Evolutionary conservation across 1,140 invertebrate genomes (phyloP).

Genomic region (Monomorium pharaonis): DNA sequence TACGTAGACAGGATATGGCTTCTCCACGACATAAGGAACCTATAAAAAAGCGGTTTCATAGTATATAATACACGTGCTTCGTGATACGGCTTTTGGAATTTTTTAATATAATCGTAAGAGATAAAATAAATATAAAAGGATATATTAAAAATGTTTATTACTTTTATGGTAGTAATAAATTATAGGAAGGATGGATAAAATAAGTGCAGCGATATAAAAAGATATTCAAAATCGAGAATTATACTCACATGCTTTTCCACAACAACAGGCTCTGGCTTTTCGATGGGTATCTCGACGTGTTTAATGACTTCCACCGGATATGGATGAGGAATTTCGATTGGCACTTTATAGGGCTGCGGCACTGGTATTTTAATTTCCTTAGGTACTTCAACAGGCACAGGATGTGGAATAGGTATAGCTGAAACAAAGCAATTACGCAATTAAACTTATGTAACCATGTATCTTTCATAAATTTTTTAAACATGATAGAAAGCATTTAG

Average conservation of each 20-base stretch:
- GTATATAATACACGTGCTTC: background rate
- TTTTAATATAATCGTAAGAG: background rate
- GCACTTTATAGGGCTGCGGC: constrained; percentile 91
- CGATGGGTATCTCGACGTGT: constrained; percentile 87
- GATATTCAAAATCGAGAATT: background rate
- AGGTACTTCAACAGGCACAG: constrained; percentile 89
- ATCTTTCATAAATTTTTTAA: background rate
- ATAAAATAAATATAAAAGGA: background rate
- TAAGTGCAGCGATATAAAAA: background rate
- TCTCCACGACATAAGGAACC: constrained; percentile 90
- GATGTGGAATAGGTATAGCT: constrained; percentile 91
- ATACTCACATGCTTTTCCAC: constrained; percentile 88
- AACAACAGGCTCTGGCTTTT: constrained; percentile 90
- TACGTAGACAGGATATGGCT: constrained; percentile 89
- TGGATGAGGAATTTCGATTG: constrained; percentile 90
- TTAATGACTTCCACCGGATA: constrained; percentile 91
- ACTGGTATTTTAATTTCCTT: constrained; percentile 91
- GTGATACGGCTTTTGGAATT: background rate
- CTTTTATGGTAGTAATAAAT: background rate
- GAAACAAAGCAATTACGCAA: constrained; percentile 43
- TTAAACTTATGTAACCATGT: background rate
- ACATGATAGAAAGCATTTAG: background rate
- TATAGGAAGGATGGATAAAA: background rate
- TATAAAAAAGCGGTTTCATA: constrained; percentile 74
- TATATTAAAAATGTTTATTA: background rate